A percentile compares a stretch with the other conserved stretches of the same genome.
Conservation (phyloP, 2,888 invertebrate genomes). For the Drosophila tripunctata region DNA sequence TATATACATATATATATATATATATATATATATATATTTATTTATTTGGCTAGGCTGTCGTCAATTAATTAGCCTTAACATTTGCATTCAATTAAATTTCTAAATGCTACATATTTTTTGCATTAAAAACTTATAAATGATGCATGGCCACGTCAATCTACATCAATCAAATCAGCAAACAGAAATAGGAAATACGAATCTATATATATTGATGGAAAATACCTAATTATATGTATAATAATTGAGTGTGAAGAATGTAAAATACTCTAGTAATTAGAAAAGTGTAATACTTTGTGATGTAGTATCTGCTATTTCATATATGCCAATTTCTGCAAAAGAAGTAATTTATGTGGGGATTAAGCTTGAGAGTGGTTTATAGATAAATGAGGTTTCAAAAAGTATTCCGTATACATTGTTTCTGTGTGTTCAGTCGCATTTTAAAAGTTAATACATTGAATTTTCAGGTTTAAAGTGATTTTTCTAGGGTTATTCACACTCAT, state of each 20-base stretch:
- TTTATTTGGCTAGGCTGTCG: conserved; percentile 15
- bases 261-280: not conserved
- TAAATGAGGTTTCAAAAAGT: too few species aligned
- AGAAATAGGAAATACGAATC: conserved; percentile 33
- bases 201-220: not conserved
- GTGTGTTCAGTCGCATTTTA: too few species aligned
- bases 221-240: not conserved
- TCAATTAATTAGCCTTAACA: conserved; percentile 55
- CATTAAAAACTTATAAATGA: conserved; percentile 63
- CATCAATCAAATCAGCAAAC: conserved; percentile 67
- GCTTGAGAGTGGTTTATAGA: too few species aligned
- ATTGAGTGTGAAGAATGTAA: not conserved
- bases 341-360: too few species aligned
- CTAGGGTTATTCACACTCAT: too few species aligned
- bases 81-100: conserved; percentile 70
- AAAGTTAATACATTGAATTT: too few species aligned
- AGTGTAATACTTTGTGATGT: too few species aligned
- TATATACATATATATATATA: not conserved
- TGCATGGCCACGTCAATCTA: conserved; percentile 58
- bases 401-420: too few species aligned
- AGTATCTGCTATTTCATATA: too few species aligned
- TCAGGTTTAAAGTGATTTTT: too few species aligned
- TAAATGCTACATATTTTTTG: conserved; percentile 33
- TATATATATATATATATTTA: not conserved
- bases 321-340: too few species aligned